A percentile compares a stretch with the other conserved stretches of the same genome.
These are phyloP conservation scores for Himalopsyche japonica DNA, from an alignment of 2,888 invertebrate genomes.

Conservation along the genomic window DNA sequence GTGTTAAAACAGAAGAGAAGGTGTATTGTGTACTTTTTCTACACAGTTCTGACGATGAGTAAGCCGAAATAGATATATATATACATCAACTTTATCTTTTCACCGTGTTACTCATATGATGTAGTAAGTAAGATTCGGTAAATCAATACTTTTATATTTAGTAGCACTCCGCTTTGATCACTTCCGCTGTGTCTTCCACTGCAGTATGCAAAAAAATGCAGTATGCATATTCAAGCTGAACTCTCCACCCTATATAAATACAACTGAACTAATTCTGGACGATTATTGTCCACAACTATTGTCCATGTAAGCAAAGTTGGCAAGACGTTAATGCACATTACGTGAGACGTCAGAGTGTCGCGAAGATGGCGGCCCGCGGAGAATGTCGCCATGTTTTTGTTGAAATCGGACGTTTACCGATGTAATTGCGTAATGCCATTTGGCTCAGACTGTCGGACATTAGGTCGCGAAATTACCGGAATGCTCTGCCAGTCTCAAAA, in stretches of 20 bases:
- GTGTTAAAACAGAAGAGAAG: no score
- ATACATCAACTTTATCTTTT: no score
- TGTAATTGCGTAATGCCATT: constrained; percentile 39
- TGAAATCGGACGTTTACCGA: constrained; percentile 32
- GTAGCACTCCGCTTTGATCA: no score
- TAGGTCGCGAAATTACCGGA: constrained; percentile 37
- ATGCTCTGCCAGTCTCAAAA: constrained; percentile 33
- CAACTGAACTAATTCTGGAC: not conserved
- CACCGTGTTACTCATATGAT: no score
- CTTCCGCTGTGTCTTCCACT: no score
- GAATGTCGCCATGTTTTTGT: constrained; percentile 17
- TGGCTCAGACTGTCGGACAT: constrained; percentile 33
- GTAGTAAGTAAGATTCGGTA: no score
- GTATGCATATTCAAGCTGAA: no score
- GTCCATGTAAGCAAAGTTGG: not conserved
- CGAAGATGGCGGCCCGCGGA: not conserved
- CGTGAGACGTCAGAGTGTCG: not conserved
- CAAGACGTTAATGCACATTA: not conserved
- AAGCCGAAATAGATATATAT: no score
- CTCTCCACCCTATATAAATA: not conserved
- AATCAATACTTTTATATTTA: no score
- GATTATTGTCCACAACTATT: not conserved
- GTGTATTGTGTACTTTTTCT: no score
- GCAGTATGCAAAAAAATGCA: no score
- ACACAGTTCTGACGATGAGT: no score